Evolutionary conservation across 1,140 invertebrate species (phyloP), one percentile per base, ranked within the genome.

Genomic region (Phenacoccus solenopsis): DNA sequence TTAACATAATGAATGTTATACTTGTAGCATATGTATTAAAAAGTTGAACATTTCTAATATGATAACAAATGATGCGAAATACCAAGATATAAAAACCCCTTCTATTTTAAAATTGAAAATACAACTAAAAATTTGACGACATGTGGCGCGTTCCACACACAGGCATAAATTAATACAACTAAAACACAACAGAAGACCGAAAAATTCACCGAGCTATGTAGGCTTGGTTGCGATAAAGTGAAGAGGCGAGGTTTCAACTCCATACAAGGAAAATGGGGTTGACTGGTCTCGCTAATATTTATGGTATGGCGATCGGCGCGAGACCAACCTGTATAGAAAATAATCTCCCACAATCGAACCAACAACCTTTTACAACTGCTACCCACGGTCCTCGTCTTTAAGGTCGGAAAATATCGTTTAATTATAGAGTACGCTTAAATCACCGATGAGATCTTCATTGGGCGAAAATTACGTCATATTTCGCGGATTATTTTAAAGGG

Each of bases 261-360:
- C 59, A 24, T 64, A 64, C 59, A 64, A 25, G 59, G 59, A 20
- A 64, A 64, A 64, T 64, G 59, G 59, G 59, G 59, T 64, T 64
- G 59, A 64, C 59, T 27, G 59, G 59, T 64, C 59, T 64, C 25
- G 22, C 20, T 64, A 64, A 64, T 64, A 64, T 27, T 64, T 27
- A 25, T 25, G 25, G 25, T 64, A 64, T 27, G 59, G 20, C 59
- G 25, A 64, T 64, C 21, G 7, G 21, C 21, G 16, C 25, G 59
- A n/a, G n/a, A 64, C 25, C 59, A 64, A 64, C 59, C 59, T 64
- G 59, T 27, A 38, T 9, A 64, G 59, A 20, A 64, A 64, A 64
- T 27, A 64, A 24, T 64, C 59, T 64, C 59, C 59, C 59, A 64
- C 59, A 64, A 64, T 27, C 25, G 59, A 64, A 64, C 25, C n/a